These are phyloP conservation scores for Sphyrna mokarran DNA, from an alignment of 2,113 vertebrate genomes.

Conservation along the genomic window DNA sequence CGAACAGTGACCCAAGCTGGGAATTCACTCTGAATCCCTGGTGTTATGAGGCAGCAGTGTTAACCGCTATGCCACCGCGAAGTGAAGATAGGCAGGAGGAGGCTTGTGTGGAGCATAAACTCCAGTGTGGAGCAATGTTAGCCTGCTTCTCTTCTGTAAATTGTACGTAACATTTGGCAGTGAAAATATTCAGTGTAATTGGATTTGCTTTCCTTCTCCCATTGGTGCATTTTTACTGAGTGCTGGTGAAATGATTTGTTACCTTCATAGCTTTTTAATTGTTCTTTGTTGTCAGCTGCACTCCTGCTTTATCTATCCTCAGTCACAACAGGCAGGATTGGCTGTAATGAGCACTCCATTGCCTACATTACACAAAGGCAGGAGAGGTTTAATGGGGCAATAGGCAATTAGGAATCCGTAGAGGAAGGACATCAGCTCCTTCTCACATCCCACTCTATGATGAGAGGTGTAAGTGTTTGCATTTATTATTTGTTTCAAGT, in stretches of 20 bases:
- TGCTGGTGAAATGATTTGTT: neutral
- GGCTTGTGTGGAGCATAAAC: neutral
- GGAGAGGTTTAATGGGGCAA: neutral
- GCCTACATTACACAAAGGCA: neutral
- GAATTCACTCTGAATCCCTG: too few relatives aligned
- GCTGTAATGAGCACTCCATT: neutral
- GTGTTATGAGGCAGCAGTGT: too few relatives aligned
- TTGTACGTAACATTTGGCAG: neutral
- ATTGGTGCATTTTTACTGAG: neutral
- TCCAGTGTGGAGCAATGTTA: neutral
- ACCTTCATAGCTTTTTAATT: neutral
- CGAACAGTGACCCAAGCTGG: too few relatives aligned
- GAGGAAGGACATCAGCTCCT: neutral
- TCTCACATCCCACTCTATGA: neutral
- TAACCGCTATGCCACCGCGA: neutral
- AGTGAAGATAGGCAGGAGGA: neutral
- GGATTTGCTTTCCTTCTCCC: neutral
- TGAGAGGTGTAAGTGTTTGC: neutral
- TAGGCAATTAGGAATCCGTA: neutral
- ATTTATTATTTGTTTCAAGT: neutral
- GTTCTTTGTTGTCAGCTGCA: neutral
- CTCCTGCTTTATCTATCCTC: neutral
- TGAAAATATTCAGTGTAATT: neutral
- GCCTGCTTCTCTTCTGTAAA: neutral
- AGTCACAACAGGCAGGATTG: neutral